These are phyloP conservation scores for Lithophane ornitopus DNA, from an alignment of 2,888 invertebrate species.

Conservation along the genomic window DNA sequence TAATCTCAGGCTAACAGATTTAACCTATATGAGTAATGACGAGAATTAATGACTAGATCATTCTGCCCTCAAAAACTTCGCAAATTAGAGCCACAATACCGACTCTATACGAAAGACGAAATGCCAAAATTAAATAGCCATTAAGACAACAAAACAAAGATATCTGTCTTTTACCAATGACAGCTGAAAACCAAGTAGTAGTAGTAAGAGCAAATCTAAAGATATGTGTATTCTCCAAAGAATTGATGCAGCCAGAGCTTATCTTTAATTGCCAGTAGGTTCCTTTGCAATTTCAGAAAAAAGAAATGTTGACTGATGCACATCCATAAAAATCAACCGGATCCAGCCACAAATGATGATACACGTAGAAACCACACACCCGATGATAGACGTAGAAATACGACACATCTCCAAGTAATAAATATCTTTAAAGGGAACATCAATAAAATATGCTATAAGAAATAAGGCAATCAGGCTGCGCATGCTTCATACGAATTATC, in stretches of 20 bases:
- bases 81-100: background rate
- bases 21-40: background rate
- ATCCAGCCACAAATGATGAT: slow-evolving; percentile 43
- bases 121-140: background rate
- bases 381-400: slow-evolving; percentile 52
- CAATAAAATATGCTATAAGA: slow-evolving; percentile 67
- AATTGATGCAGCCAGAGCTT: background rate
- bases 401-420: slow-evolving; percentile 58
- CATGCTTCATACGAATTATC: slow-evolving; percentile 75
- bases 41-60: background rate
- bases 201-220: background rate
- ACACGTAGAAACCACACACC: slow-evolving; percentile 27
- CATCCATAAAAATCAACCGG: slow-evolving; percentile 34
- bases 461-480: slow-evolving; percentile 64
- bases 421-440: slow-evolving; percentile 64
- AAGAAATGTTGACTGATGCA: background rate
- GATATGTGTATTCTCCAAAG: background rate
- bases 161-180: background rate
- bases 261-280: slow-evolving; percentile 2
- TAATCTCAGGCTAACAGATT: background rate
- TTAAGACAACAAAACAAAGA: background rate
- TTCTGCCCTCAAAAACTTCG: background rate
- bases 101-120: background rate
- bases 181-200: background rate
- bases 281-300: slow-evolving; percentile 4